Evolutionary conservation across 2,797 vertebrate genomes (phyloP), one percentile per base, ranked within the genome.

Genomic region (Syngnathus rostellatus): DNA sequence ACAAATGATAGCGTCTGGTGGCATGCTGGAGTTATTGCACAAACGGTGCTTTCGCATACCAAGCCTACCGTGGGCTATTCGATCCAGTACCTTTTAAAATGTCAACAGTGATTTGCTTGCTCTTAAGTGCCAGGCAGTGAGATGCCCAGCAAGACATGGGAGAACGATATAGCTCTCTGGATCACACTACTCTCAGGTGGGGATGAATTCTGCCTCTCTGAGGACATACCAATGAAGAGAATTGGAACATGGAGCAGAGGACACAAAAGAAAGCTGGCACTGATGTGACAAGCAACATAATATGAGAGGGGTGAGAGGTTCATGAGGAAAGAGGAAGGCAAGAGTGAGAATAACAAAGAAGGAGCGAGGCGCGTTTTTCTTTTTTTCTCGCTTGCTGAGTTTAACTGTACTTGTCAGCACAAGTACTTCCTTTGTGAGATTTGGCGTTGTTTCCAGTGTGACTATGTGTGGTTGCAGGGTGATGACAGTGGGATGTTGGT

Each of bases 71-170:
- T 73, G 81, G 78, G 77, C 83, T 76, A 77, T 89, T 87, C 86
- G 82, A 89, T 87, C 83, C 85, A 83, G 71, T 71, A 78, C 81
- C 86, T 66, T 90, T 90, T 87, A 90, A 89, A 89, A 88, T 87
- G 88, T 88, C 86, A 88, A 72, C 83, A 79, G 81, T 90, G 87
- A 90, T 89, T 90, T 90, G 86, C 85, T 84, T 61, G 68, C 81
- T 80, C 64, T 72, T 75, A 72, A 83, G 77, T 61, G 64, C 38
- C n/a, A 53, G 38, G 73, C 76, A 65, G 85, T 81, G 76, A 72
- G 82, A 80, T 86, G 77, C 74, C 84, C 82, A 53, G 75, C 39
- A 31, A 82, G 76, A 76, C 80, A 72, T 74, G 8, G 62, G 76
- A 83, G 82, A 83, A 74, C 73, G 75, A 87, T 84, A 77, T 75